Base-by-base conservation (phyloP, 2,113 vertebrate species). In the Numida meleagris region DNA sequence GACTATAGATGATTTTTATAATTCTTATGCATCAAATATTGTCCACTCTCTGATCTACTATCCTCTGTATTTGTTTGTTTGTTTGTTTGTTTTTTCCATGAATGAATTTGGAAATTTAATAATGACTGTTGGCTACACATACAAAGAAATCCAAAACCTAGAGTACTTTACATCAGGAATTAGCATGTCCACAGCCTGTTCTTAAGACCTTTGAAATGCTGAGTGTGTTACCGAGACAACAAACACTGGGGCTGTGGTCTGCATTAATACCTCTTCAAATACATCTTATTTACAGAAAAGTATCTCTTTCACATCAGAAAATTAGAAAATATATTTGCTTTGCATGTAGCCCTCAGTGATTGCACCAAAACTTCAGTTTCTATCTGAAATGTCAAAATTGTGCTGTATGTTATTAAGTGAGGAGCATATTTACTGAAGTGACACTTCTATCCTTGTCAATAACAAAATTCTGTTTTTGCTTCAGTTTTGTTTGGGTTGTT, bases 201-300 rank as follows among this genome's bases (percentile, higher is more conserved):
- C 71, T 48, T 33, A 88, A 31, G 29, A 67, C 27, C 10, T 20
- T 25, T 9, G 31, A 4, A 76, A 88, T 6, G 5, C 7, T 61
- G 23, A 58, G 33, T 25, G 4, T 2, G 2, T 67, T 58, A 67
- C 17, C 12, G 0, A 0, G 3, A 75, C 3, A 67, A 62, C 27
- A 1, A 2, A 12, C 7, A 27, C 4, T 0, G 0, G 91, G 76
- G 14, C 4, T 51, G 12, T 61, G 18, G 65, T 46, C 17, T 50
- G 5, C 5, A 84, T 7, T 46, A 51, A 70, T 14, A 55, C 4
- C 10, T 57, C 3, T 81, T 68, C 12, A 70, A 51, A 70, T 42
- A 34, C 1, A 4, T 59, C 34, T 51, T 67, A 40, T 45, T 27
- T 46, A 55, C 38, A 31, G 29, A 55, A 25, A 31, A 53, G 9